phyloP scores from a whole-genome alignment of 2,113 vertebrate genomes.

The Sisor rabdophorus region DNA sequence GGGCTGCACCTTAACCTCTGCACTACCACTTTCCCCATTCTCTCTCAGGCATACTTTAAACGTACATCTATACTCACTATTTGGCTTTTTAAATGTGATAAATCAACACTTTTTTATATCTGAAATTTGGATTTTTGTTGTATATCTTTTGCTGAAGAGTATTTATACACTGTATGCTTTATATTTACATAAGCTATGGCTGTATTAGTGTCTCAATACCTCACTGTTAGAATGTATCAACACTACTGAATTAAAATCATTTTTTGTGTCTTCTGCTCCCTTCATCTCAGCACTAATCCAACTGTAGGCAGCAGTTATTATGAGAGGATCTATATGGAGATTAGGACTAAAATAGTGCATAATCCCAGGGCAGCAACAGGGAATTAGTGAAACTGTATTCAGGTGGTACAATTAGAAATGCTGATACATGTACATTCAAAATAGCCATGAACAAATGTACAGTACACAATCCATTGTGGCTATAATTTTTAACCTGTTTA shows the following conservation, averaged over 20 bases:
- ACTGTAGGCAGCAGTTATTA: slow-evolving; percentile 27
- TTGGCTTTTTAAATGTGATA: no score
- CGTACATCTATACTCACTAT: no score
- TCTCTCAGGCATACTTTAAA: no score
- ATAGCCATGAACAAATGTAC: no score
- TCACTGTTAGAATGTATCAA: not conserved
- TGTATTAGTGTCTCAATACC: not conserved
- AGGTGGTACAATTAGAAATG: not conserved
- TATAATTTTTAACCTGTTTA: no score
- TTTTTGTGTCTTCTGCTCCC: slow-evolving; percentile 12
- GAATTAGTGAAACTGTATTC: slow-evolving; percentile 58
- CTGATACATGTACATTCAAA: not conserved
- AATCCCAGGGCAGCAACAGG: slow-evolving; percentile 66
- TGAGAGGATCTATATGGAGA: slow-evolving; percentile 60
- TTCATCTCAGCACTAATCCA: slow-evolving; percentile 29
- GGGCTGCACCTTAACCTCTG: no score
- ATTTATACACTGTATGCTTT: not conserved
- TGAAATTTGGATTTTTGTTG: no score
- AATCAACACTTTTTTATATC: no score
- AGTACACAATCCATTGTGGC: not conserved
- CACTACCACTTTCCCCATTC: no score
- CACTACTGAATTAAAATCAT: not conserved
- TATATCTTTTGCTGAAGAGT: no score
- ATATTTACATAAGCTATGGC: not conserved
- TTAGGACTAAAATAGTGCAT: slow-evolving; percentile 69